A percentile compares a stretch with the other conserved stretches of the same genome.
These are phyloP conservation scores for Orycteropus afer DNA, from an alignment of 2,113 vertebrate species.

Conservation along the genomic window DNA sequence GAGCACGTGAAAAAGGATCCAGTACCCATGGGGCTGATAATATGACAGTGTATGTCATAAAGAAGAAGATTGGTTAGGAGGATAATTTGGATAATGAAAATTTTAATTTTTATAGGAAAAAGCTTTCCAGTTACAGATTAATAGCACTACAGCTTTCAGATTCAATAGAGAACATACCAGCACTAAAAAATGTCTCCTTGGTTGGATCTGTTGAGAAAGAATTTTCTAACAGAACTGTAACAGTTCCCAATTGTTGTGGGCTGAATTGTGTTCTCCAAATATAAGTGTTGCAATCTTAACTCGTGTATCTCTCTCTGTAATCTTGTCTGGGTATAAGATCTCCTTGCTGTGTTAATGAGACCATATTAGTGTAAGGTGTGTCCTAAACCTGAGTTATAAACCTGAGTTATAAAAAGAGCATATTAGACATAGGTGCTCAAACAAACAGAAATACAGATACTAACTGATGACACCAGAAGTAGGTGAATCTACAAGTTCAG, in stretches of 20 bases:
- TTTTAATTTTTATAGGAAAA: conserved; percentile 46
- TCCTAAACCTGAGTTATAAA: too few relatives aligned
- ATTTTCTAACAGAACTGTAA: conserved; percentile 26
- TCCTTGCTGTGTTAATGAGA: too few relatives aligned
- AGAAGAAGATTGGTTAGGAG: background rate
- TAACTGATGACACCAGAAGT: too few relatives aligned
- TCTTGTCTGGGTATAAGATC: too few relatives aligned
- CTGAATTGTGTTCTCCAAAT: too few relatives aligned
- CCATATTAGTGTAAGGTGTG: too few relatives aligned
- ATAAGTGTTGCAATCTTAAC: too few relatives aligned
- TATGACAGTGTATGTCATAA: background rate
- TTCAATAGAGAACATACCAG: background rate
- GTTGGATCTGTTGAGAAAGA: background rate
- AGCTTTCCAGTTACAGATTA: background rate
- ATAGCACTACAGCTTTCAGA: conserved; percentile 24
- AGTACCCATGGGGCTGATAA: background rate
- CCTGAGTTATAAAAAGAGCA: too few relatives aligned
- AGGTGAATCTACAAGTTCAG: too few relatives aligned
- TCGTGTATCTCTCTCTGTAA: too few relatives aligned
- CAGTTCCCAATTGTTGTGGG: background rate
- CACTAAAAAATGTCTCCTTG: background rate
- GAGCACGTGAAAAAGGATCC: conserved; percentile 10
- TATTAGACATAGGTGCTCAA: too few relatives aligned
- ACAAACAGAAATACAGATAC: too few relatives aligned
- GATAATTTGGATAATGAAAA: conserved; percentile 1